phyloP scores from a whole-genome alignment of 2,888 invertebrate species.

The Andrena haemorrhoa region DNA sequence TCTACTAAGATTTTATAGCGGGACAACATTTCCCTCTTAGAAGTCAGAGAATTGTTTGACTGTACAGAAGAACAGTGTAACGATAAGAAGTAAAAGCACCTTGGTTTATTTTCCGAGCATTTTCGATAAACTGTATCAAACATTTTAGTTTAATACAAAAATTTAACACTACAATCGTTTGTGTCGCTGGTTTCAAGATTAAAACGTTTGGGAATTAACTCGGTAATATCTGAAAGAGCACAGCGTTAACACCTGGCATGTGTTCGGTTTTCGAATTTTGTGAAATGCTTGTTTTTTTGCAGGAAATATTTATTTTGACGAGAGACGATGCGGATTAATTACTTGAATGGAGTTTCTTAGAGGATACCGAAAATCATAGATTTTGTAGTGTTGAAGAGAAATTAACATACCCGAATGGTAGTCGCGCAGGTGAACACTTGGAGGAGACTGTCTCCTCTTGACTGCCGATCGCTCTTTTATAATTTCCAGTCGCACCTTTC shows the following conservation, averaged over 20 bases:
- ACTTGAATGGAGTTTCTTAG: neutral
- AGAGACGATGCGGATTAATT: neutral
- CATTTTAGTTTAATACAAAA: too few species aligned
- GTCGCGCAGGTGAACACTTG: constrained; percentile 76
- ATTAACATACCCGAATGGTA: constrained; percentile 68
- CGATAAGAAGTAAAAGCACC: neutral
- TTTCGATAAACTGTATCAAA: too few species aligned
- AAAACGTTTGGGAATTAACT: neutral
- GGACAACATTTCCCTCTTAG: neutral
- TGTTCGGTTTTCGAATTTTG: neutral
- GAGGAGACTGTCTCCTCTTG: constrained; percentile 79
- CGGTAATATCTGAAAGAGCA: neutral
- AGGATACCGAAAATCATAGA: neutral
- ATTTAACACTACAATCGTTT: too few species aligned
- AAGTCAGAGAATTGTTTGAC: neutral
- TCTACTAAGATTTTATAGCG: neutral
- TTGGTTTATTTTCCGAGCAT: neutral
- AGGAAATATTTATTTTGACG: neutral
- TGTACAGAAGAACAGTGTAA: neutral
- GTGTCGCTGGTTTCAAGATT: neutral
- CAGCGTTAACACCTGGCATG: neutral
- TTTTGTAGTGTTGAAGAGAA: neutral
- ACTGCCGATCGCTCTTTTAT: constrained; percentile 80
- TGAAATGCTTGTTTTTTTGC: neutral
- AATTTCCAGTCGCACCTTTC: constrained; percentile 80